These are phyloP conservation scores for Sciurus vulgaris DNA, from an alignment of 2,797 vertebrate species.

Conservation along the genomic window DNA sequence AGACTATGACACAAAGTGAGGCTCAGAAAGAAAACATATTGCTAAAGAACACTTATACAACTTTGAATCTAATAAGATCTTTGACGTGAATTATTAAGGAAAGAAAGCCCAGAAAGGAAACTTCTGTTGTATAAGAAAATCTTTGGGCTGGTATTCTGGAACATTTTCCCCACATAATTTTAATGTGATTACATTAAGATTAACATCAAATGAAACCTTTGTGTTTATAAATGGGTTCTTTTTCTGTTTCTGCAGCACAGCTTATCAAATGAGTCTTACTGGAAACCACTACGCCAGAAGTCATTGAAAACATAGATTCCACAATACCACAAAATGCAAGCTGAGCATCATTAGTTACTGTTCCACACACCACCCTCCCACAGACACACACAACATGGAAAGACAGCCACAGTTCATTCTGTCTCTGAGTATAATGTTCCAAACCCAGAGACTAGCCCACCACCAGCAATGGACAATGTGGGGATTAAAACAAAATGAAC, in stretches of 20 bases:
- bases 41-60: conserved; percentile 24
- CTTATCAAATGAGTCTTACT: conserved; percentile 30
- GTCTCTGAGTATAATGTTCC: conserved; percentile 33
- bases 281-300: conserved; percentile 14
- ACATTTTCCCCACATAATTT: neutral
- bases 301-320: neutral
- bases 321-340: conserved; percentile 24
- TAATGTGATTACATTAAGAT: conserved; percentile 9
- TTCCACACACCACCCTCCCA: neutral
- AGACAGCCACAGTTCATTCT: neutral
- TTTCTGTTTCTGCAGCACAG: neutral
- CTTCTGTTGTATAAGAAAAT: neutral
- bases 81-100: conserved; percentile 19
- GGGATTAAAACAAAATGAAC: conserved; percentile 30
- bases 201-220: neutral
- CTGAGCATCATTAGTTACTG: neutral
- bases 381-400: neutral
- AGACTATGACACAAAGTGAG: neutral
- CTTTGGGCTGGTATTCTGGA: neutral
- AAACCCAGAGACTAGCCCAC: neutral
- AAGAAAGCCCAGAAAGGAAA: neutral
- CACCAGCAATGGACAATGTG: neutral
- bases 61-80: conserved; percentile 56
- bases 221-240: neutral
- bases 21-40: conserved; percentile 9